These are phyloP conservation scores for Pseudomyrmex flavicornis DNA, from an alignment of 1,140 invertebrate species.

Conservation along the genomic window DNA sequence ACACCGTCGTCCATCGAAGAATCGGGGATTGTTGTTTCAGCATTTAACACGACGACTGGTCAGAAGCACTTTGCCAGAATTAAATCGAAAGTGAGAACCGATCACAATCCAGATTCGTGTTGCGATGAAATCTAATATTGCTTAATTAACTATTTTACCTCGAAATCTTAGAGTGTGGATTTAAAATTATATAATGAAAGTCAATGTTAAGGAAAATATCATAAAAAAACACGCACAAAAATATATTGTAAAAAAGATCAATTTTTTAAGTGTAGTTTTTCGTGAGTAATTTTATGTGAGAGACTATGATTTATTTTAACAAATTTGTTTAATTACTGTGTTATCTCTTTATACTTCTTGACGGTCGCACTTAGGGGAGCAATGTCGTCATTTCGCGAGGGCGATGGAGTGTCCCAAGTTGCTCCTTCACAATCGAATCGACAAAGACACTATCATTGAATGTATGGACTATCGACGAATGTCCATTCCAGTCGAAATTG, in stretches of 20 bases:
- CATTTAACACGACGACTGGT: constrained; percentile 4
- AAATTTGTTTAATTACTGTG: neutral
- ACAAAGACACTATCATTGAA: constrained; percentile 33
- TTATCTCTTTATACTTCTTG: constrained; percentile 26
- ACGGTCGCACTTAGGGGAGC: constrained; percentile 23
- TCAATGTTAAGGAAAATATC: neutral
- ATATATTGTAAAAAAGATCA: too few relatives aligned
- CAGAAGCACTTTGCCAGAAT: neutral
- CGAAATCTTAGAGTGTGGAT: neutral
- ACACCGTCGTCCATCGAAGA: constrained; percentile 7
- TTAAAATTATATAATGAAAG: neutral
- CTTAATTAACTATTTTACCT: constrained; percentile 2
- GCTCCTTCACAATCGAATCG: constrained; percentile 1
- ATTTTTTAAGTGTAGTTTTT: neutral
- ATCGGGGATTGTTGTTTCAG: constrained; percentile 21
- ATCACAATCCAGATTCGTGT: neutral
- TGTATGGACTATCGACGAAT: constrained; percentile 39
- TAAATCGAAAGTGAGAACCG: neutral
- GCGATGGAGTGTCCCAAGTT: neutral
- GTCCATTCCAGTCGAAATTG: constrained; percentile 37
- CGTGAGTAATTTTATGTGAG: too few relatives aligned
- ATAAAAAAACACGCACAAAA: neutral
- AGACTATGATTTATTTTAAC: too few relatives aligned
- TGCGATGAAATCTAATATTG: neutral
- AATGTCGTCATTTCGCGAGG: constrained; percentile 31